Percentiles rank a stretch among this genome's conserved stretches.
These are phyloP conservation scores for Nezara viridula DNA, from an alignment of 2,888 invertebrate species.

Conservation along the genomic window DNA sequence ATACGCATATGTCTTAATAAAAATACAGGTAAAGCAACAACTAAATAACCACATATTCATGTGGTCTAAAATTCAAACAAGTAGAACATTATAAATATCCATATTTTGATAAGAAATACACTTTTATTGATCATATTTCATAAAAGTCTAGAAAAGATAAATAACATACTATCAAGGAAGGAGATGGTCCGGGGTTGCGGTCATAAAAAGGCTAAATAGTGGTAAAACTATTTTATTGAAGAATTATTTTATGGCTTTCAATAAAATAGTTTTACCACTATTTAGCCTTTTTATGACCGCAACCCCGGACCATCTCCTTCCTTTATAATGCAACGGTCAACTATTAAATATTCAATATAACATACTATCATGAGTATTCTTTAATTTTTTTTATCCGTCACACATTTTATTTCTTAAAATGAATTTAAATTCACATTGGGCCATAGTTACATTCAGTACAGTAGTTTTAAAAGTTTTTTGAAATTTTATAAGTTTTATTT, in stretches of 20 bases:
- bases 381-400: not conserved
- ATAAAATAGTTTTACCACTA: no score
- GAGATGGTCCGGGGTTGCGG: no score
- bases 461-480: not conserved
- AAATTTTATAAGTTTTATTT: not conserved
- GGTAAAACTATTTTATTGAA: no score
- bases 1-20: not conserved
- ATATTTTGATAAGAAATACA: not conserved
- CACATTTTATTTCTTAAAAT: not conserved
- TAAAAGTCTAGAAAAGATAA: not conserved
- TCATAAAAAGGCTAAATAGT: no score
- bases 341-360: no score
- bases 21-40: not conserved
- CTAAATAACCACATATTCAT: not conserved
- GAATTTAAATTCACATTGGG: not conserved
- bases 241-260: no score
- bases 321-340: no score
- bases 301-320: no score
- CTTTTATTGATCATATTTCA: not conserved
- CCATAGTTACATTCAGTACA: not conserved
- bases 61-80: not conserved
- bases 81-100: not conserved
- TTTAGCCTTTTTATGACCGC: no score
- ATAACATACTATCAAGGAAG: no score
- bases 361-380: no score